Percentiles rank a stretch among this genome's conserved stretches.
Evolutionary conservation across 2,797 vertebrate genomes (phyloP).

Genomic region (Melanitta fusca): DNA sequence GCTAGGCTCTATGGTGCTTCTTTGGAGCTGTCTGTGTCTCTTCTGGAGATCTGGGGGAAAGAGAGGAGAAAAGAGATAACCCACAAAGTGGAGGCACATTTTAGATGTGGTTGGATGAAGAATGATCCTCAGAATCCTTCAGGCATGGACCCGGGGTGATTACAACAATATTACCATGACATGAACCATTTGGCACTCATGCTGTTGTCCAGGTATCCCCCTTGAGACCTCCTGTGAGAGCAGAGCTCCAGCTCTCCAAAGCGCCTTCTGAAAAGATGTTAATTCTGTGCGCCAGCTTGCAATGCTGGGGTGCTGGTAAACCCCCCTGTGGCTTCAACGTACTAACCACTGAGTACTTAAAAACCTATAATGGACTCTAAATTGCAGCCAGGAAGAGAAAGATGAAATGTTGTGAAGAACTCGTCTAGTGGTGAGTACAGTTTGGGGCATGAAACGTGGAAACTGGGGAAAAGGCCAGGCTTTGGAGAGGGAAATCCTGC

Average conservation of each 20-base stretch:
- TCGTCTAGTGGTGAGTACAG: background rate
- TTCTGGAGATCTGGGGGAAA: background rate
- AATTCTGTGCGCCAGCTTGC: background rate
- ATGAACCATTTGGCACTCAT: accelerated
- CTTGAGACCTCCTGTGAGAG: background rate
- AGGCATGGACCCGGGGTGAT: background rate
- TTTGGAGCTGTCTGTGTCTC: background rate
- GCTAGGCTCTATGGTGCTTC: accelerated
- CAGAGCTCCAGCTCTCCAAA: background rate
- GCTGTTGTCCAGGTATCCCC: background rate
- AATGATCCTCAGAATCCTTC: background rate
- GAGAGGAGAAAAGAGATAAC: background rate
- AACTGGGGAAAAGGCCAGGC: background rate
- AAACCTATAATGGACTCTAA: background rate
- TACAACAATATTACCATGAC: accelerated
- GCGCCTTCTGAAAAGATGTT: background rate
- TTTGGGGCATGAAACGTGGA: background rate
- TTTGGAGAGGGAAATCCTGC: background rate
- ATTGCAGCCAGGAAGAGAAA: background rate
- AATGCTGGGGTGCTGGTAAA: background rate
- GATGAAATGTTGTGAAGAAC: background rate
- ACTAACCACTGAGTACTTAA: background rate
- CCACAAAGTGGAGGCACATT: background rate
- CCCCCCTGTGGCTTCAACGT: background rate
- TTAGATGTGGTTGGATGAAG: background rate